These are phyloP conservation scores for Tetrapedia diversipes DNA, from an alignment of 2,888 invertebrate species.

Conservation along the genomic window DNA sequence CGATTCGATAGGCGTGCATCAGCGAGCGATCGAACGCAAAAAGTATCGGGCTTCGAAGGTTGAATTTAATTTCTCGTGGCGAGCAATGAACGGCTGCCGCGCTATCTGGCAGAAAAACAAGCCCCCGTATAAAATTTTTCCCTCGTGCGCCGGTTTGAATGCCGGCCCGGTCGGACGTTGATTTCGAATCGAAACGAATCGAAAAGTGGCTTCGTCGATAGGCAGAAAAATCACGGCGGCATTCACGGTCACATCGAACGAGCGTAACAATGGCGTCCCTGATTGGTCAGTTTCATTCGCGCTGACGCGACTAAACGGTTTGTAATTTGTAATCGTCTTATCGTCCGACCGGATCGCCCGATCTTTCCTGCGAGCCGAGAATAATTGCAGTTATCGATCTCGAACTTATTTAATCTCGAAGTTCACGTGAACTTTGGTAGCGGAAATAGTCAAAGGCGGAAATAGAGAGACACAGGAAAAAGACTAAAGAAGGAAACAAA, in stretches of 20 bases:
- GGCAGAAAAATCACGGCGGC: slow-evolving; percentile 62
- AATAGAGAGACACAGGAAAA: no score
- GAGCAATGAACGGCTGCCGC: slow-evolving; percentile 8
- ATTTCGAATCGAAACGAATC: slow-evolving; percentile 56
- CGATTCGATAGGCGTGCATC: slow-evolving; percentile 19
- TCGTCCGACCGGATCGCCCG: slow-evolving; percentile 53
- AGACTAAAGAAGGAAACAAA: no score
- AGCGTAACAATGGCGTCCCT: slow-evolving; percentile 72
- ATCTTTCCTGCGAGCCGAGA: no score
- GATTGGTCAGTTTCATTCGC: slow-evolving; percentile 77
- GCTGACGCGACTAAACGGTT: slow-evolving; percentile 71
- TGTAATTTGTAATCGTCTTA: slow-evolving; percentile 76
- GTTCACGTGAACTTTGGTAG: no score
- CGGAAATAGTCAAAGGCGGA: no score
- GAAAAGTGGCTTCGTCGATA: slow-evolving; percentile 38
- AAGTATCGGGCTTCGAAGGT: slow-evolving; percentile 9
- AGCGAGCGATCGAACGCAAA: not conserved
- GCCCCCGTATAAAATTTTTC: slow-evolving; percentile 11
- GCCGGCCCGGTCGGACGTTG: slow-evolving; percentile 13
- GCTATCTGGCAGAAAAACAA: slow-evolving; percentile 27
- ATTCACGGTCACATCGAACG: slow-evolving; percentile 57
- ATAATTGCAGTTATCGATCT: no score
- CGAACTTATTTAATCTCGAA: no score
- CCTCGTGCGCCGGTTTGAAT: not conserved
- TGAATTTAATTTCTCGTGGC: slow-evolving; percentile 28